Conservation (phyloP, 1,140 invertebrate species). For the Drosophila guanche region DNA sequence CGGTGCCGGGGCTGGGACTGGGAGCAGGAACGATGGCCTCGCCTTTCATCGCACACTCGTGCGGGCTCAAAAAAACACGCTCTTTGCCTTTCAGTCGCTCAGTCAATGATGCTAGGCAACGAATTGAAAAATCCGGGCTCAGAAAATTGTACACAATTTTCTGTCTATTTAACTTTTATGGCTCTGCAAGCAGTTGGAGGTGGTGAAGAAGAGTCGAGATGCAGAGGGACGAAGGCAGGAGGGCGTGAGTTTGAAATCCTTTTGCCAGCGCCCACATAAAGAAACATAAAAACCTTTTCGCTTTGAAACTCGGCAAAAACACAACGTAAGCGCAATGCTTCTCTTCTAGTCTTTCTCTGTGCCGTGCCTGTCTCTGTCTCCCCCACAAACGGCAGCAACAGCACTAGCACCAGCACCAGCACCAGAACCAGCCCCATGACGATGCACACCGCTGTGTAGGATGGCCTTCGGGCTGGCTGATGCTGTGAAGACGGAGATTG, state of each 20-base stretch:
- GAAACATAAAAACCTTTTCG: conserved; percentile 78
- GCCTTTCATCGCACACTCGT: conserved; percentile 23
- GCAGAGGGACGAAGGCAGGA: conserved; percentile 4
- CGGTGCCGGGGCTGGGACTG: no score
- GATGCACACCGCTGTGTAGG: no score
- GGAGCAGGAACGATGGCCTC: background rate
- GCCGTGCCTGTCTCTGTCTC: conserved; percentile 5
- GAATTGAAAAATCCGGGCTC: conserved; percentile 70
- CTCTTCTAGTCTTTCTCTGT: conserved; percentile 1
- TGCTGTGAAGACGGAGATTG: conserved; percentile 1
- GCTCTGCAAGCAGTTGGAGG: conserved; percentile 11
- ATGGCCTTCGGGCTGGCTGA: conserved; percentile 14
- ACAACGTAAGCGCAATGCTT: conserved; percentile 18
- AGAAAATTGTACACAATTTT: conserved; percentile 79
- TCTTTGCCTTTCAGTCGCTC: conserved; percentile 41
- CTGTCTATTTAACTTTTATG: conserved; percentile 52
- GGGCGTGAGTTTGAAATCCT: conserved; percentile 47
- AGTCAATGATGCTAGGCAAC: conserved; percentile 61
- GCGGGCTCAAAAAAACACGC: conserved; percentile 30
- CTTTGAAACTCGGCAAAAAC: conserved; percentile 63
- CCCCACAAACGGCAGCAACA: background rate
- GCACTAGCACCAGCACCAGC: background rate
- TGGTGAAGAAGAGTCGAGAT: conserved; percentile 29
- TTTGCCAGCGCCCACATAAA: conserved; percentile 73
- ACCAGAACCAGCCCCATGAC: background rate